A percentile compares a stretch with the other conserved stretches of the same genome.
Evolutionary conservation across 2,113 vertebrate species (phyloP).

Genomic region (Heteronetta atricapilla): DNA sequence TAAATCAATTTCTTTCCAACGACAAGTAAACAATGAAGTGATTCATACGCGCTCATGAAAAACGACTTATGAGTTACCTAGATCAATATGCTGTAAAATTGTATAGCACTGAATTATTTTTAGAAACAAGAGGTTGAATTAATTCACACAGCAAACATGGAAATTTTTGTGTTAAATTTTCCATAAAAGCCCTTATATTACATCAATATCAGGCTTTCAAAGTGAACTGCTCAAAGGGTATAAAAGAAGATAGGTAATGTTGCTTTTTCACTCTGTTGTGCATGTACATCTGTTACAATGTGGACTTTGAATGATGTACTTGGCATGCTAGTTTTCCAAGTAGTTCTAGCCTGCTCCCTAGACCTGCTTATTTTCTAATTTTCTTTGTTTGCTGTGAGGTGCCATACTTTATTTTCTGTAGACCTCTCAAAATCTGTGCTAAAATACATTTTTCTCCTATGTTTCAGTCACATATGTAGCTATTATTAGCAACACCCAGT

Average conservation of each 20-base stretch:
- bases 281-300: not conserved
- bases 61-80: slow-evolving; percentile 49
- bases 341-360: not conserved
- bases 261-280: not conserved
- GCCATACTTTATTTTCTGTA: not conserved
- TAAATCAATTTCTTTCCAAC: slow-evolving; percentile 74
- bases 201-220: not conserved
- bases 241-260: not conserved
- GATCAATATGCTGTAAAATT: slow-evolving; percentile 68
- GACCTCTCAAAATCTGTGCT: not conserved
- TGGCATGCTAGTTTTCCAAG: not conserved
- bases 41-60: slow-evolving; percentile 72
- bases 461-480: not conserved
- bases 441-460: not conserved
- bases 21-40: slow-evolving; percentile 74
- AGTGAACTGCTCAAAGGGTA: not conserved
- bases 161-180: not conserved
- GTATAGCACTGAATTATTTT: slow-evolving; percentile 47
- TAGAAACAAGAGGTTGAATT: slow-evolving; percentile 42
- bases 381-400: not conserved
- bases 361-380: not conserved
- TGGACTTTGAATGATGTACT: not conserved
- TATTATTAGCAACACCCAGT: slow-evolving; percentile 15
- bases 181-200: not conserved
- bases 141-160: not conserved